These are phyloP conservation scores for Stenurella melanura DNA, from an alignment of 2,888 invertebrate genomes.

Conservation along the genomic window DNA sequence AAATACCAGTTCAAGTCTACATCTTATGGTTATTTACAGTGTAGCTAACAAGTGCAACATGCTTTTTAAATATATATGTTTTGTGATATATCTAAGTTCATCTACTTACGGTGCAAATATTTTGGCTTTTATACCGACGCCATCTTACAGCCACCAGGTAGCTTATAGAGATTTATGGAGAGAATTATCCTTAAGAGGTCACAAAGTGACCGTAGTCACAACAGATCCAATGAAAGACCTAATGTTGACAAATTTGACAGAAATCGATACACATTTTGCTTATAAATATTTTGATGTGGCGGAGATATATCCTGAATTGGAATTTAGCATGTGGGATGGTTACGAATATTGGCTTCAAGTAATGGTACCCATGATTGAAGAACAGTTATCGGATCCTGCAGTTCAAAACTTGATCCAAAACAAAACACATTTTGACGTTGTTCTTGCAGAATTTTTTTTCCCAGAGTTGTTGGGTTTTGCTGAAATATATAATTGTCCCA, in stretches of 20 bases:
- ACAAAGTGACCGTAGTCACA: slow-evolving; percentile 62
- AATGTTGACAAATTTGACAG: slow-evolving; percentile 62
- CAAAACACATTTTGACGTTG: not conserved
- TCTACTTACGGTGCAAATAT: slow-evolving; percentile 43
- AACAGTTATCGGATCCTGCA: not conserved
- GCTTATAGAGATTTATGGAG: slow-evolving; percentile 58
- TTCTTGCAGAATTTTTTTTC: not conserved
- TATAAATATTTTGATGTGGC: not conserved
- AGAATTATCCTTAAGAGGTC: slow-evolving; percentile 61
- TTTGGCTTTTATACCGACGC: slow-evolving; percentile 48
- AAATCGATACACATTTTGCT: slow-evolving; percentile 64
- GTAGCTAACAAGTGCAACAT: not conserved
- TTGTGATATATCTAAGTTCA: not conserved
- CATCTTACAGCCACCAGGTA: slow-evolving; percentile 61
- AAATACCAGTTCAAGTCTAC: not conserved
- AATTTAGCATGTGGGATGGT: not conserved
- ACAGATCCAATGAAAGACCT: slow-evolving; percentile 49
- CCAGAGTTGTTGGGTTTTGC: slow-evolving; percentile 23
- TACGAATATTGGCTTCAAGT: not conserved
- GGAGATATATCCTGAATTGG: not conserved
- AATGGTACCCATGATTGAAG: not conserved
- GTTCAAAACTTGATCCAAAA: not conserved
- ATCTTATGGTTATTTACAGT: not conserved
- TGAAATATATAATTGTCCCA: slow-evolving; percentile 21
- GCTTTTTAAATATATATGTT: slow-evolving; percentile 27